Base-by-base conservation (phyloP, 2,113 vertebrate species). In the Podarcis muralis region DNA sequence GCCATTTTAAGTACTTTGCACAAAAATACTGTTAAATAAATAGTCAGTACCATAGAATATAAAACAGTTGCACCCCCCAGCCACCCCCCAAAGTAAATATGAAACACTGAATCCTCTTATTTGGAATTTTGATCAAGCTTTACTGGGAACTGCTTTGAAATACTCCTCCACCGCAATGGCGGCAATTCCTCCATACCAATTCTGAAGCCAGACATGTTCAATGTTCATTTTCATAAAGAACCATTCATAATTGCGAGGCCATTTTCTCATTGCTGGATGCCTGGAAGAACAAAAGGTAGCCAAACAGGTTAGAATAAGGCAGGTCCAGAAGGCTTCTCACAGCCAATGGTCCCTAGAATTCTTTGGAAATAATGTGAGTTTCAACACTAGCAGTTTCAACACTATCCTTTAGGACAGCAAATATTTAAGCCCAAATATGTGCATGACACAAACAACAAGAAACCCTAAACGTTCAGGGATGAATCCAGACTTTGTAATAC, bases 221-320 rank as follows among this genome's bases (percentile, higher is more conserved):
- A 97, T 89, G 81, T 92, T 95, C 97, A 98, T 97, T 96, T 97
- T 97, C 97, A 97, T 97, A 89, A 97, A 97, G 93, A 98, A 96
- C 96, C 97, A 97, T 35, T 97, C 96, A 22, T 97, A 96, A 91
- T 93, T 96, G 22, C 93, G 96, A 87, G 97, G 97, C 97, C 97
- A 97, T 87, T 97, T 97, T 85, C 96, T 97, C 95, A 97, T 95
- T 35, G 97, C 94, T 0, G 96, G 96, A 80, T 98, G 96, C 93
- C 97, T 97, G 93, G 0, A 89, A 94, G 72, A 86, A 92, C 30
- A 94, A 91, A 62, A 91, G n/a, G 83, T 84, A 76, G 83, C 79
- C 87, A 84, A n/a, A 74, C 92, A 87, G 25, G 25, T 66, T 93
- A 72, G 83, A 84, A 88, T 92, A 93, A 75, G 37, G 59, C 23